These are phyloP conservation scores for Apistogramma diplotaenia DNA, from an alignment of 2,113 vertebrate genomes.

Conservation along the genomic window DNA sequence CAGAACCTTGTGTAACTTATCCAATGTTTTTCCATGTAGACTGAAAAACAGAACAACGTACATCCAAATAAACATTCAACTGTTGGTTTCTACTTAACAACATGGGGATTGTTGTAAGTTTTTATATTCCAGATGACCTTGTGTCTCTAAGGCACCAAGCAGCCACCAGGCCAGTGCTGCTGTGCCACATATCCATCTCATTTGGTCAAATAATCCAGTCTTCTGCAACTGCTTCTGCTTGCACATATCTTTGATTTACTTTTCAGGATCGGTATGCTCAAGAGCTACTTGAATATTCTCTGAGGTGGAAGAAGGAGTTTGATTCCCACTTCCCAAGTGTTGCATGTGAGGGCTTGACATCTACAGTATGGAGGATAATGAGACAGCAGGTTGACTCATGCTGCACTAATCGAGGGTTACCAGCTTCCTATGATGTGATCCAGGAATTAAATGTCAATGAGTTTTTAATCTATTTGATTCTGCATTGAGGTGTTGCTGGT, in stretches of 20 bases:
- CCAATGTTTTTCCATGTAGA: too few relatives aligned
- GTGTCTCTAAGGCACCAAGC: background rate
- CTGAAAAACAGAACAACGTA: background rate
- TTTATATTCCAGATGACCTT: conserved; percentile 9
- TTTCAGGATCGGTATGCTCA: background rate
- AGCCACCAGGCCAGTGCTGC: background rate
- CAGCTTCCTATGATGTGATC: conserved; percentile 20
- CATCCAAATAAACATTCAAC: background rate
- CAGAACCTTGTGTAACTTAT: too few relatives aligned
- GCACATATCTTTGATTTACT: conserved; percentile 45
- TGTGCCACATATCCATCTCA: conserved; percentile 43
- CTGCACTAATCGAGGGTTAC: conserved; percentile 5
- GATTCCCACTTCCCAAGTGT: background rate
- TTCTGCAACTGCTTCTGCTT: conserved; percentile 9
- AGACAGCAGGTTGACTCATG: background rate
- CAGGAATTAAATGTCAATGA: conserved; percentile 55
- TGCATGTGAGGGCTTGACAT: conserved; percentile 2
- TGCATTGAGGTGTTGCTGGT: conserved; percentile 11
- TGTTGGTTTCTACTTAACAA: background rate
- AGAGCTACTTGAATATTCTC: conserved; percentile 18
- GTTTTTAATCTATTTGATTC: conserved; percentile 36
- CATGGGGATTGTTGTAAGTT: background rate
- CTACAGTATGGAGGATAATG: conserved; percentile 8
- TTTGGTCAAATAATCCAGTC: conserved; percentile 50
- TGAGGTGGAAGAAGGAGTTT: background rate